phyloP scores from a whole-genome alignment of 1,140 invertebrate genomes.

The Drosophila parabipectinata region DNA sequence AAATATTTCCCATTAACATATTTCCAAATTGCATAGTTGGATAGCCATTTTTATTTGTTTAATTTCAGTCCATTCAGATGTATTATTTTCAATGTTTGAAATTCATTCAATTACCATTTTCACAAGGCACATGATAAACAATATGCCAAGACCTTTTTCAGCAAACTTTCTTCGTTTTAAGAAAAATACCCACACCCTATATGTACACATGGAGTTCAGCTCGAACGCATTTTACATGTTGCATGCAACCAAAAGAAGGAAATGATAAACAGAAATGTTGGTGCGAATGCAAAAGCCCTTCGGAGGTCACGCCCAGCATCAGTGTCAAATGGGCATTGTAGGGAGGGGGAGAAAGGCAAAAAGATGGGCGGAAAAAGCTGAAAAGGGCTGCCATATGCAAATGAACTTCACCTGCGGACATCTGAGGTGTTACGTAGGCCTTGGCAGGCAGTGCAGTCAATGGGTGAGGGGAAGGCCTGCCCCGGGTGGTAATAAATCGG shows the following conservation, averaged over 20 bases:
- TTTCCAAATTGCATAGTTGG: background rate
- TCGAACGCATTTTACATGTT: conserved; percentile 55
- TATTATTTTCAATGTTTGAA: conserved; percentile 2
- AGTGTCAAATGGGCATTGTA: conserved; percentile 6
- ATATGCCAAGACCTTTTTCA: background rate
- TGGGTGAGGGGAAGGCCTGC: conserved; percentile 9
- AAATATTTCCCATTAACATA: background rate
- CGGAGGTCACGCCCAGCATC: conserved; percentile 20
- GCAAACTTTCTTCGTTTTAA: conserved; percentile 2
- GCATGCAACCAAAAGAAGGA: conserved; percentile 27
- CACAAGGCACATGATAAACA: background rate
- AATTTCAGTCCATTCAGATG: background rate
- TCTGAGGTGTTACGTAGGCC: conserved; percentile 37
- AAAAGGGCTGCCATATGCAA: conserved; percentile 47
- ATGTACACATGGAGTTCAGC: conserved; percentile 8
- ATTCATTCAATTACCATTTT: conserved; percentile 10
- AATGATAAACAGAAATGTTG: conserved; percentile 37
- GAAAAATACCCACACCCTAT: conserved; percentile 7
- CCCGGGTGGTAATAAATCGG: conserved; percentile 50
- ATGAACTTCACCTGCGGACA: conserved; percentile 42
- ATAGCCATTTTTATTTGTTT: background rate
- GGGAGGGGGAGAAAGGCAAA: background rate
- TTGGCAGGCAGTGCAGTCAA: conserved; percentile 11
- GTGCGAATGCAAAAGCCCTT: conserved; percentile 30
- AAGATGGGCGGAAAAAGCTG: conserved; percentile 1